phyloP scores from a whole-genome alignment of 2,113 vertebrate species.

The Sprattus sprattus region DNA sequence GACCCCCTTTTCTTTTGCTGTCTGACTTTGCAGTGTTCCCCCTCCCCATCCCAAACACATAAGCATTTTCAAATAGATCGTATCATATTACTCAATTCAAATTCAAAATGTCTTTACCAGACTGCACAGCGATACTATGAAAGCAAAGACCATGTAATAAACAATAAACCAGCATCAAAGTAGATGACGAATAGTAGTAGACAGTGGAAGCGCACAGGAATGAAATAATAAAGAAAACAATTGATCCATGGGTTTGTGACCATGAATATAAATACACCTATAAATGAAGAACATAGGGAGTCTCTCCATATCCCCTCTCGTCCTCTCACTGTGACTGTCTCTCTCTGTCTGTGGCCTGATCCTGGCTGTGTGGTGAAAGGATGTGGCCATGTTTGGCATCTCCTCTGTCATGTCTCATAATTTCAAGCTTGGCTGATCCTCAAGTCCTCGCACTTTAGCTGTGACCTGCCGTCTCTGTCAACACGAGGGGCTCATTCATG shows the following conservation, averaged over 20 bases:
- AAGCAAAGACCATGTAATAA: constrained; percentile 1
- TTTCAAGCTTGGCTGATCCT: constrained; percentile 57
- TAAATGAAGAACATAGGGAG: constrained; percentile 3
- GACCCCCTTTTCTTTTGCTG: not conserved
- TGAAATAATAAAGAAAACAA: not conserved
- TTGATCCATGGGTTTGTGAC: not conserved
- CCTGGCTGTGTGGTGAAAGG: constrained; percentile 28
- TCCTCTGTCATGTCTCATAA: constrained; percentile 57
- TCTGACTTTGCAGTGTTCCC: not conserved
- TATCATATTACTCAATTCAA: not conserved
- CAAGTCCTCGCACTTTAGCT: constrained; percentile 50
- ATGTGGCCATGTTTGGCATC: constrained; percentile 46
- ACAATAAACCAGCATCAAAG: not conserved
- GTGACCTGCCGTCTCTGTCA: constrained; percentile 40
- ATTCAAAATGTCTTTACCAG: not conserved
- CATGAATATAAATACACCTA: not conserved
- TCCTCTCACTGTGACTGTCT: not conserved
- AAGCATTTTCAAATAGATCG: not conserved
- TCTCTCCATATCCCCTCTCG: not conserved
- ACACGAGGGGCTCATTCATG: constrained; percentile 42
- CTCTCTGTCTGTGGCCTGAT: constrained; percentile 12
- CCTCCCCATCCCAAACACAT: not conserved
- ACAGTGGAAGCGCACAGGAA: not conserved
- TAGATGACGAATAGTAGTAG: not conserved
- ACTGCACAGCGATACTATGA: not conserved